Percentiles rank a stretch among this genome's conserved stretches.
Evolutionary conservation across 2,797 vertebrate genomes (phyloP).

Genomic region (Microctenopoma lineatum): DNA sequence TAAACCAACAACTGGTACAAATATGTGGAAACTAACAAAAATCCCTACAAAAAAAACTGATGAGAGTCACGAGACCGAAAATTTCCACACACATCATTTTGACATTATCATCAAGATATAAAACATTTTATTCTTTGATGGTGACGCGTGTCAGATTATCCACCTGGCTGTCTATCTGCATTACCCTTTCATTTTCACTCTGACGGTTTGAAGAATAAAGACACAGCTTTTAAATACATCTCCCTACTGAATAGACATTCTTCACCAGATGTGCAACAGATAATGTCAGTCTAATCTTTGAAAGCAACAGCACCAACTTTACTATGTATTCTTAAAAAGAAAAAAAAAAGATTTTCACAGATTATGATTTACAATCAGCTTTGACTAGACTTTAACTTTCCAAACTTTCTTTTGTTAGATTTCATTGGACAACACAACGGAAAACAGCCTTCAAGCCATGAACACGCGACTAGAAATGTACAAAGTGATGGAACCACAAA

Average conservation of each 20-base stretch:
- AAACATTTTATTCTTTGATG: constrained; percentile 73
- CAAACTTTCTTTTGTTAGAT: constrained; percentile 47
- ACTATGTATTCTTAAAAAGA: constrained; percentile 42
- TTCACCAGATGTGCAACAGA: constrained; percentile 72
- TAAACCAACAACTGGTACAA: constrained; percentile 34
- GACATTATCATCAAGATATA: constrained; percentile 70
- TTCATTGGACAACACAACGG: neutral
- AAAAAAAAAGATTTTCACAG: constrained; percentile 29
- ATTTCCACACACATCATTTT: constrained; percentile 56
- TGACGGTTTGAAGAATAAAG: constrained; percentile 77
- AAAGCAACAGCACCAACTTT: constrained; percentile 59
- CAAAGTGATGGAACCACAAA: neutral
- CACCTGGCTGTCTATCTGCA: constrained; percentile 71
- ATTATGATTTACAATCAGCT: constrained; percentile 54
- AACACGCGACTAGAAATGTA: neutral
- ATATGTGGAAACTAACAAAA: constrained; percentile 26
- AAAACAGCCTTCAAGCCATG: neutral
- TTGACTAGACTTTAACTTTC: constrained; percentile 37
- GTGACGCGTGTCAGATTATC: constrained; percentile 77
- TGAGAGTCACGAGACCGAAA: constrained; percentile 39
- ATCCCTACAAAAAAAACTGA: constrained; percentile 36
- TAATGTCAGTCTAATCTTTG: constrained; percentile 67
- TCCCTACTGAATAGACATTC: constrained; percentile 53
- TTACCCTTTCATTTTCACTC: constrained; percentile 73
- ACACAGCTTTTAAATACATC: constrained; percentile 76